A percentile compares a stretch with the other conserved stretches of the same genome.
Conservation (phyloP, 2,888 invertebrate species). For the Nephrocerus scutellatus region DNA sequence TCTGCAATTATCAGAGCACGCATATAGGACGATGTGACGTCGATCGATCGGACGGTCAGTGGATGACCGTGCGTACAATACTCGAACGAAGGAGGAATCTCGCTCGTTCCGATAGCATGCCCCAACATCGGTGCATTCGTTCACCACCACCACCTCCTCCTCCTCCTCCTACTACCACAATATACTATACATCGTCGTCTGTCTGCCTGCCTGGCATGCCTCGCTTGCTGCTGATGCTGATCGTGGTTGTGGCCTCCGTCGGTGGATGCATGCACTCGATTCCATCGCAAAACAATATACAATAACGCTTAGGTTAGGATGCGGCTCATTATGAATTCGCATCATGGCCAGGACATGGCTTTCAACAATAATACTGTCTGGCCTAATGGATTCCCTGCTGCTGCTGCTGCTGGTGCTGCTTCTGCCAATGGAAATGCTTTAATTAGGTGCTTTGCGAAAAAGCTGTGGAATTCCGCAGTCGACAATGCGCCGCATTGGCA, state of each 20-base stretch:
- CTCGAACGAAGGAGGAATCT: too few relatives aligned
- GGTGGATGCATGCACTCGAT: too few relatives aligned
- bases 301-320: constrained; percentile 10
- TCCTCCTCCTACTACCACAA: not conserved
- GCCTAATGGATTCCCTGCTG: constrained; percentile 25
- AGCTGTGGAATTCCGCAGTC: constrained; percentile 23
- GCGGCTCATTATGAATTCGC: constrained; percentile 24
- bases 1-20: constrained; percentile 19
- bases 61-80: too few relatives aligned
- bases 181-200: constrained; percentile 2
- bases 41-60: constrained; percentile 11
- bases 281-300: too few relatives aligned
- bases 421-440: constrained; percentile 25
- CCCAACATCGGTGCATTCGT: too few relatives aligned
- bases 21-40: constrained; percentile 19
- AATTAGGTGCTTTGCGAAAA: constrained; percentile 24
- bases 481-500: too few relatives aligned
- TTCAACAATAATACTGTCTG: constrained; percentile 25
- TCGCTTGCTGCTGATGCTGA: constrained; percentile 18
- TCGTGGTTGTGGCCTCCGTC: constrained; percentile 13
- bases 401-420: too few relatives aligned
- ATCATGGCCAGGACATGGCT: constrained; percentile 25
- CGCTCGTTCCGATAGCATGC: too few relatives aligned
- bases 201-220: constrained; percentile 1
- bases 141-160: constrained; percentile 19